Base-by-base conservation (phyloP, 2,888 invertebrate genomes). In the Anthophora plumipes region DNA sequence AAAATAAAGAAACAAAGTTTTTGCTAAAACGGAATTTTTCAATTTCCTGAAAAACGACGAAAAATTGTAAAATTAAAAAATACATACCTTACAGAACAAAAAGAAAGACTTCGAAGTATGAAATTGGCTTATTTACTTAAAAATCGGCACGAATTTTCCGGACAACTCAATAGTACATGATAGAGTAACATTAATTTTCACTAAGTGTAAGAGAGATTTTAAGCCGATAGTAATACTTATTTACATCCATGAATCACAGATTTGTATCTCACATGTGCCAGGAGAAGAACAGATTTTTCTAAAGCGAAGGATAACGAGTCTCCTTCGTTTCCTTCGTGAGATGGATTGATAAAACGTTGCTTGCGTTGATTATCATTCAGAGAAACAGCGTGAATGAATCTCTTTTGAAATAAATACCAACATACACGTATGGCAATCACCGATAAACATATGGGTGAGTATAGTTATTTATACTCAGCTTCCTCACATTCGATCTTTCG, bases 231-330 rank as follows among this genome's bases (percentile, higher is more conserved):
- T 17, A 20, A 43, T 43, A 31, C 48, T 48, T 63, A 63, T 31
- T 17, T 7, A 31, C 25, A 3, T 0, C 31, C 9, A 46, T 63
- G 46, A 63, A 63, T 63, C 12, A 46, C 11, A 25, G 9, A 25
- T 17, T 17, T 17, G 22, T 43, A 17, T 48, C 64, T 50, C 48
- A 64, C n/a, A 64, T 50, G 48, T 64, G 14, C 25, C 9, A 8
- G 48, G 7, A 20, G 37, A 14, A 11, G n/a, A 31, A 52, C n/a
- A 48, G 17, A 17, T 50, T 20, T 52, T 37, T 22, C 48, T 52
- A 66, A 66, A 50, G 52, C 50, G 64, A 66, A 66, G 64, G 64
- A 66, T 39, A 66, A 22, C 64, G 1, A 52, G 64, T 39, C 20
- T 66, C 39, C 50, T 20, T 0, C 37, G 64, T 48, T 64, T 37